Conservation (phyloP, 2,113 vertebrate genomes). For the Charina bottae region DNA sequence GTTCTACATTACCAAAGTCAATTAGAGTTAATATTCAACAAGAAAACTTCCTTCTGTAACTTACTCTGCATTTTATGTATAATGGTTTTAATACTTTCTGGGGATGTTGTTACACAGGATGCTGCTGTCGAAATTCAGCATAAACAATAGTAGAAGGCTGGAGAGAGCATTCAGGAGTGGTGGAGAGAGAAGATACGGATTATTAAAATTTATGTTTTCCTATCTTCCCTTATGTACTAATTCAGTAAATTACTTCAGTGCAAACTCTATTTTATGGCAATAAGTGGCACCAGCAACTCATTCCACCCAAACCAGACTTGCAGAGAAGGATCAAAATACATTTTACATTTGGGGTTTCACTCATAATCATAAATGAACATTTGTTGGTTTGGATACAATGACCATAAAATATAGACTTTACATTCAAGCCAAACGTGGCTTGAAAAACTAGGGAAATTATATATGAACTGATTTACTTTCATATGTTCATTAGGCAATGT, state of each 20-base stretch:
- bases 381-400: background rate
- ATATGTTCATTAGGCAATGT: background rate
- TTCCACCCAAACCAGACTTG: background rate
- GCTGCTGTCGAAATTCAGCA: constrained; percentile 50
- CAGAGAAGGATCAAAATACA: background rate
- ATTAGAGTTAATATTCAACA: constrained; percentile 65
- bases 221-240: background rate
- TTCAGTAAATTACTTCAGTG: background rate
- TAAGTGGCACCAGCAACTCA: background rate
- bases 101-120: constrained; percentile 44
- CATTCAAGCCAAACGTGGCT: background rate
- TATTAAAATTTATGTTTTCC: background rate
- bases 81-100: constrained; percentile 49
- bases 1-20: constrained; percentile 48
- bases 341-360: background rate
- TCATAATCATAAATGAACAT: background rate
- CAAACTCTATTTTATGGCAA: background rate
- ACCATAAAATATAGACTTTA: background rate
- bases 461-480: background rate
- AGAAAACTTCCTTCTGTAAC: constrained; percentile 39
- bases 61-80: constrained; percentile 55
- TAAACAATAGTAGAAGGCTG: constrained; percentile 56
- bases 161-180: constrained; percentile 1
- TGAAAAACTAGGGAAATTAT: background rate
- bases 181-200: background rate